Percentiles rank a stretch among this genome's conserved stretches.
Evolutionary conservation across 1,140 invertebrate genomes (phyloP).

Genomic region (Drosophila guanche): DNA sequence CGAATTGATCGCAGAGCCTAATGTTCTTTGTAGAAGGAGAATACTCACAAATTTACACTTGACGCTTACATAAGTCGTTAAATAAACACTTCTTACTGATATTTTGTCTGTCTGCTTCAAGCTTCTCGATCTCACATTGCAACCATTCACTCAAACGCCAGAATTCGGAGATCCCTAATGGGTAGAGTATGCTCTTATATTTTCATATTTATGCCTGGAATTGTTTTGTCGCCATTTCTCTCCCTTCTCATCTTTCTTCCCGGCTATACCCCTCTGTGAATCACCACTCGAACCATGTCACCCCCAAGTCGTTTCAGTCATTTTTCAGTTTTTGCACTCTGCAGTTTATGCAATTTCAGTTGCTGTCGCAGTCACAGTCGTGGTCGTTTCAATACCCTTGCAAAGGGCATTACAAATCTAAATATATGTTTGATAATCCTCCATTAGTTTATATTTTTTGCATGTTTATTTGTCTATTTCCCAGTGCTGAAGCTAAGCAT

Average conservation of each 20-base stretch:
- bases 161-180: slow-evolving; percentile 10
- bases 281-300: no score
- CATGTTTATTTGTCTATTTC: background rate
- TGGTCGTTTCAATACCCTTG: no score
- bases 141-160: no score
- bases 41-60: no score
- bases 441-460: background rate
- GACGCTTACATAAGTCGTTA: fast-evolving
- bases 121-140: background rate
- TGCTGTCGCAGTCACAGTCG: background rate
- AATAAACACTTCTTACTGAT: no score
- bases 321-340: slow-evolving; percentile 52
- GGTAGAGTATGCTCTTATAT: background rate
- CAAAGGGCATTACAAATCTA: no score
- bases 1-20: no score
- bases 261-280: no score
- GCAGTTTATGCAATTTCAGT: slow-evolving; percentile 52
- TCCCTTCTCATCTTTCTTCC: slow-evolving; percentile 17
- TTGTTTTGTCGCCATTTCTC: slow-evolving; percentile 42
- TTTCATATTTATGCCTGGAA: slow-evolving; percentile 44
- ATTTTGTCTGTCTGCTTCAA: background rate
- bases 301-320: slow-evolving; percentile 17
- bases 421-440: no score
- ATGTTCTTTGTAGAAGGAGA: no score
- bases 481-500: no score